Conservation (phyloP, 2,888 invertebrate species). For the Eulithis testata region DNA sequence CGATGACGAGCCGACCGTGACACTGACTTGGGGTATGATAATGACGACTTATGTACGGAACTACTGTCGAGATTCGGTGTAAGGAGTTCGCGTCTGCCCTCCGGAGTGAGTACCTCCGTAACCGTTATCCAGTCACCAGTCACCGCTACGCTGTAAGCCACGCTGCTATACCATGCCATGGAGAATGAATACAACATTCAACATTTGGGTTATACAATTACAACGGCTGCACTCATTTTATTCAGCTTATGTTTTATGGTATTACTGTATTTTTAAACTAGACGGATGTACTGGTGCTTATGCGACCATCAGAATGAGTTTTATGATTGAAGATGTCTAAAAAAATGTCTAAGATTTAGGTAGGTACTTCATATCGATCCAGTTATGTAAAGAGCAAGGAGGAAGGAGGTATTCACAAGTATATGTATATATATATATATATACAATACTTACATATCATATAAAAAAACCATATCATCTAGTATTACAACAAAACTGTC, state of each 20-base stretch:
- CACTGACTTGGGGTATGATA: constrained; percentile 74
- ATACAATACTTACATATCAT: too few relatives aligned
- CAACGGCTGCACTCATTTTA: constrained; percentile 50
- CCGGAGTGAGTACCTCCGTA: constrained; percentile 60
- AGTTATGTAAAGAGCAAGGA: not conserved
- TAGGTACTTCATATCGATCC: not conserved
- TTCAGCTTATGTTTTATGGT: constrained; percentile 24
- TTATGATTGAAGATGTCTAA: not conserved
- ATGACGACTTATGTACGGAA: constrained; percentile 62
- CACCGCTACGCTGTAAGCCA: constrained; percentile 68
- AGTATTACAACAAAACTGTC: not conserved
- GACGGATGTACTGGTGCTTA: not conserved
- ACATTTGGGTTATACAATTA: constrained; percentile 61
- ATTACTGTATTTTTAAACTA: constrained; percentile 11
- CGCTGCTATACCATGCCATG: constrained; percentile 45
- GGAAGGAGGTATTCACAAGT: too few relatives aligned
- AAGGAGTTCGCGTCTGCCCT: constrained; percentile 61
- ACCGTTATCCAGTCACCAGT: constrained; percentile 81
- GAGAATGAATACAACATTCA: constrained; percentile 59
- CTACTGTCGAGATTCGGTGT: constrained; percentile 59
- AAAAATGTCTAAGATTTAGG: too few relatives aligned
- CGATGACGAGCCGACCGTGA: constrained; percentile 75
- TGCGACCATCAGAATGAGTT: not conserved
- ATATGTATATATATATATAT: too few relatives aligned
- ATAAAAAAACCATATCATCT: too few relatives aligned